Percentiles rank a stretch among this genome's conserved stretches.
Conservation (phyloP, 2,888 invertebrate species). For the Oscheius sp. region DNA sequence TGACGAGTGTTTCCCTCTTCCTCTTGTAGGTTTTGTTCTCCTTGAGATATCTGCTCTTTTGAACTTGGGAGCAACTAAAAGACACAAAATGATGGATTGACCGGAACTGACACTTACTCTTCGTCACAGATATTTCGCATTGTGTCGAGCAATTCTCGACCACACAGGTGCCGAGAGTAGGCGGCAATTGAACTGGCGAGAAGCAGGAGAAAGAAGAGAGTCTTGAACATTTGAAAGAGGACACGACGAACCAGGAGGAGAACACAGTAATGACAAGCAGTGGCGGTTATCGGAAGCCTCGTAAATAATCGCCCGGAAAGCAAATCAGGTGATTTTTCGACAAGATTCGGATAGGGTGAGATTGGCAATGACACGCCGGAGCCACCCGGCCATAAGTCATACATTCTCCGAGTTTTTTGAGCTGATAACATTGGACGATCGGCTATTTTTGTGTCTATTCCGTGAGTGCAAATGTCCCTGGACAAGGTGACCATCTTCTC, state of each 20-base stretch:
- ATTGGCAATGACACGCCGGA: neutral
- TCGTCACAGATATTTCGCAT: conserved; percentile 1
- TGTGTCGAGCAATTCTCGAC: neutral
- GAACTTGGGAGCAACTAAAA: conserved; percentile 2
- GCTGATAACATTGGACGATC: too few relatives aligned
- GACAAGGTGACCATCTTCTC: too few relatives aligned
- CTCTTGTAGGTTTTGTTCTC: conserved; percentile 19
- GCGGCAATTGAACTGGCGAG: neutral
- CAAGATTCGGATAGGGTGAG: conserved; percentile 3
- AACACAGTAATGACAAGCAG: neutral
- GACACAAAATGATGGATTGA: neutral
- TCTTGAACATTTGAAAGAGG: neutral
- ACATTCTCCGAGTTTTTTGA: too few relatives aligned
- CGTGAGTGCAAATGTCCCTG: too few relatives aligned
- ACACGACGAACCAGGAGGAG: neutral
- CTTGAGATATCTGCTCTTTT: neutral
- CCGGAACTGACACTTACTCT: conserved; percentile 6
- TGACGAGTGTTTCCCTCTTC: conserved; percentile 1
- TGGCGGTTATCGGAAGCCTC: neutral
- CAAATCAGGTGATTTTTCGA: conserved; percentile 12
- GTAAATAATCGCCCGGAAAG: conserved; percentile 4
- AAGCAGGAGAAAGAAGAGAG: neutral
- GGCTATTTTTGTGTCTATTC: too few relatives aligned
- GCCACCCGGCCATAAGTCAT: too few relatives aligned
- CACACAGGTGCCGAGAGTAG: neutral